Evolutionary conservation across 2,113 vertebrate species (phyloP), one percentile per base, ranked within the genome.

Genomic region (Eclectus roratus): DNA sequence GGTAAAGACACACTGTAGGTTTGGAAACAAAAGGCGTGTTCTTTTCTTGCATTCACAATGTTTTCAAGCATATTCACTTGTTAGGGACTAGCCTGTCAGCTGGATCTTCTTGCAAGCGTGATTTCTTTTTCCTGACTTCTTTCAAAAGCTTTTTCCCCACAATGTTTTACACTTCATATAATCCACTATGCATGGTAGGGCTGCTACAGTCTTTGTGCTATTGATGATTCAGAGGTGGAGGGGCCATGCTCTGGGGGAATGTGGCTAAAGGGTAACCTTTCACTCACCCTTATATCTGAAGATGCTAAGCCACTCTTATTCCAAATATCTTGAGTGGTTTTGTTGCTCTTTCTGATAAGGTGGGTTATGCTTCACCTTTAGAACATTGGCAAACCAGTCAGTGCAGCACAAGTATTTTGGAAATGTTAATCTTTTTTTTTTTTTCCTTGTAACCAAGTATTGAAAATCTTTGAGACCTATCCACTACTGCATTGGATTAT

Each of bases 111-210:
- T 98, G 97, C 97, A 97, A 98, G 98, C 79, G 89, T 98, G 98
- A 98, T 98, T 98, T 98, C 97, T 98, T 97, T 98, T 98, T 98
- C 98, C 97, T 97, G 85, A 98, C 98, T 96, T 98, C 98, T 98
- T 98, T 98, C 98, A 98, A 98, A 98, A 98, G 98, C 98, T 98
- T 98, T 70, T 80, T 66, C 91, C 88, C 80, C 89, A 97, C 98
- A 98, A 98, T 99, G 98, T 99, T 99, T 99, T 99, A 99, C 99
- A 99, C 98, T 99, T 99, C 99, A 99, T 99, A 98, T 99, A 99
- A 99, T 98, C 98, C 98, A 98, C 98, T 98, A 63, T 98, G 98
- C 97, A 88, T 88, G 97, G 96, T 97, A 98, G 98, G 98, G 96
- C 97, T 96, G 97, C 98, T 98, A 97, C 89, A 93, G 97, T 96